Conservation (phyloP, 2,888 invertebrate species). For the Rhabditoides inermis region DNA sequence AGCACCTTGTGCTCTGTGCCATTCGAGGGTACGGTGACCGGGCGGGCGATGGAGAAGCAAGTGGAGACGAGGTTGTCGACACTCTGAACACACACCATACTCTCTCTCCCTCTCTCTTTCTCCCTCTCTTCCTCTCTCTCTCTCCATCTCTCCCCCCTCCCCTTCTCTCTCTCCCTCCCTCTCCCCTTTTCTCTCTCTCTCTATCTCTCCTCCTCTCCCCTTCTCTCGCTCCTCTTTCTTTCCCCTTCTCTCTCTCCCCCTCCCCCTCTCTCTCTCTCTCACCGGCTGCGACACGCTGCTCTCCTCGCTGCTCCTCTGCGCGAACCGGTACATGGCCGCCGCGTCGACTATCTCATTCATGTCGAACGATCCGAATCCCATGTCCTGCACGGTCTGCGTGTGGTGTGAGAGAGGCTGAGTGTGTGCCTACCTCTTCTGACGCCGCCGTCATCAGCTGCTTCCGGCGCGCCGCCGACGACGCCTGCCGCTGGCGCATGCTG, state of each 20-base stretch:
- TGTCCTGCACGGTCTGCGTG: too few species aligned
- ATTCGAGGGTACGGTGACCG: constrained; percentile 53
- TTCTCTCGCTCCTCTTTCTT: too few species aligned
- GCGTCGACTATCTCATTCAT: constrained; percentile 43
- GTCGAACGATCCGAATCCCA: constrained; percentile 50
- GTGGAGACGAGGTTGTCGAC: constrained; percentile 52
- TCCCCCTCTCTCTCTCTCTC: neutral
- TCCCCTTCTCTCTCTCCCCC: neutral
- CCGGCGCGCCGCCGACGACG: constrained; percentile 20
- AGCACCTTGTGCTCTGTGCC: constrained; percentile 51
- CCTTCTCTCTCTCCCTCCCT: too few species aligned
- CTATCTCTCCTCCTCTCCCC: too few species aligned
- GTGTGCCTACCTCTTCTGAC: too few species aligned
- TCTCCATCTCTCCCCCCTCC: too few species aligned
- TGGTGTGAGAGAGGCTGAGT: too few species aligned
- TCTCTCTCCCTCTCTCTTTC: neutral
- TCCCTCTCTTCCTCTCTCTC: neutral
- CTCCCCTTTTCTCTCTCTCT: too few species aligned
- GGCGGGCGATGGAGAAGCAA: constrained; percentile 53
- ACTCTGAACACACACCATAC: too few species aligned
- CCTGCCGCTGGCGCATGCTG: constrained; percentile 31
- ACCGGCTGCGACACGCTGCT: constrained; percentile 21
- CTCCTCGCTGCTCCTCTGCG: constrained; percentile 23
- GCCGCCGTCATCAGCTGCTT: constrained; percentile 26
- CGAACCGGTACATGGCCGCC: constrained; percentile 17